Evolutionary conservation across 2,113 vertebrate species (phyloP).

Genomic region (Ranitomeya variabilis): DNA sequence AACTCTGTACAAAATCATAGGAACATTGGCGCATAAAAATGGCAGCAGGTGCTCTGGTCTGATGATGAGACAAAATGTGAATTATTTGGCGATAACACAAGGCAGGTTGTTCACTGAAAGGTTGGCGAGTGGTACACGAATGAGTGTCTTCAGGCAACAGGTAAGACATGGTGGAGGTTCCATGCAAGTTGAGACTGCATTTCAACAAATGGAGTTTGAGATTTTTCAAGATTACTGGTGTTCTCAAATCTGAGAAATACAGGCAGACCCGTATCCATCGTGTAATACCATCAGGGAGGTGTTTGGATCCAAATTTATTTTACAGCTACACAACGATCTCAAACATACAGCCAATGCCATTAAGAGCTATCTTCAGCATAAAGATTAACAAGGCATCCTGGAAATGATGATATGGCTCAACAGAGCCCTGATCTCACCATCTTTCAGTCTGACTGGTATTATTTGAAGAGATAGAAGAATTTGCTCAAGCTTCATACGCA

Average conservation of each 20-base stretch:
- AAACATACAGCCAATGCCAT: neutral
- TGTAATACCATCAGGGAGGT: neutral
- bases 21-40: neutral
- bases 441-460: no score
- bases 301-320: neutral
- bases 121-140: neutral
- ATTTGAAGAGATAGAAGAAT: no score
- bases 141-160: constrained; percentile 1
- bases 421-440: no score
- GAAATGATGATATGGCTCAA: no score
- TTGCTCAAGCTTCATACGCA: no score
- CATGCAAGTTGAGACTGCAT: neutral
- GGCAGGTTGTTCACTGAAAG: constrained; percentile 1
- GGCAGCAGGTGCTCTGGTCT: neutral
- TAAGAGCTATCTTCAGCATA: no score
- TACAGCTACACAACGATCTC: neutral
- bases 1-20: no score
- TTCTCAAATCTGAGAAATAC: no score
- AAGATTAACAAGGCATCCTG: no score
- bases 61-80: neutral
- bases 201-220: neutral
- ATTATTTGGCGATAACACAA: neutral
- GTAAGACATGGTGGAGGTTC: neutral
- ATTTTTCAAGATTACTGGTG: neutral
- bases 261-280: neutral